Percentiles rank a stretch among this genome's conserved stretches.
Conservation (phyloP, 2,888 invertebrate genomes). For the Tenthredo scrophulariae region DNA sequence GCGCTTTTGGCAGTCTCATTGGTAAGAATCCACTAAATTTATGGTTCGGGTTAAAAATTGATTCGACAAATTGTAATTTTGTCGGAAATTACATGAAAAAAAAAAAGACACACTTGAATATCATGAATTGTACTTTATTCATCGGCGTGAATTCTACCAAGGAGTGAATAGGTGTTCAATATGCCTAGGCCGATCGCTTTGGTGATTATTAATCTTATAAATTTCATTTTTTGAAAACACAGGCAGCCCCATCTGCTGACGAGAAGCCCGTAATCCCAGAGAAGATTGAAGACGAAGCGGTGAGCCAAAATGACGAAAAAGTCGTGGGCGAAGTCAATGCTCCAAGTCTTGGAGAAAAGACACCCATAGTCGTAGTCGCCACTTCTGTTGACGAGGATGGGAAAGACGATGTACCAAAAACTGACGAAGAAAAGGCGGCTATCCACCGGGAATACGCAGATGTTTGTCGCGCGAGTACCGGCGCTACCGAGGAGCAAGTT, state of each 20-base stretch:
- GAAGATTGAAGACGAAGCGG: not conserved
- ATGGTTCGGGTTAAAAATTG: not conserved
- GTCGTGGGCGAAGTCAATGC: not conserved
- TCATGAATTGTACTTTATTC: not conserved
- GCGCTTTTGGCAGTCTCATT: not conserved
- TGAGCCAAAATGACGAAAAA: not conserved
- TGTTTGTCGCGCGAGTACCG: conserved; percentile 55
- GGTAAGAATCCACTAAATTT: conserved; percentile 10
- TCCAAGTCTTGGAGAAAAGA: not conserved
- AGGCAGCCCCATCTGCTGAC: not conserved
- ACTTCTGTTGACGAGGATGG: not conserved
- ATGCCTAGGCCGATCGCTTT: not conserved
- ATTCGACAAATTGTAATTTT: not conserved
- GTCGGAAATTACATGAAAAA: not conserved
- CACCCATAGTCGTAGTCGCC: not conserved
- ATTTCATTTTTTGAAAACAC: not conserved
- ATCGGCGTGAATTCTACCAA: not conserved
- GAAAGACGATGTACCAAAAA: not conserved
- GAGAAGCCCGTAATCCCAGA: not conserved
- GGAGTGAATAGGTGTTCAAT: not conserved
- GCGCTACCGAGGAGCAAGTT: conserved; percentile 52
- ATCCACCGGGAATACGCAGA: not conserved
- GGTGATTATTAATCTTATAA: not conserved
- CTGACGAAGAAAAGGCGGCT: not conserved
- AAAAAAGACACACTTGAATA: not conserved